These are phyloP conservation scores for Archaeoteleia sp. DNA, from an alignment of 2,888 invertebrate genomes.

Conservation along the genomic window DNA sequence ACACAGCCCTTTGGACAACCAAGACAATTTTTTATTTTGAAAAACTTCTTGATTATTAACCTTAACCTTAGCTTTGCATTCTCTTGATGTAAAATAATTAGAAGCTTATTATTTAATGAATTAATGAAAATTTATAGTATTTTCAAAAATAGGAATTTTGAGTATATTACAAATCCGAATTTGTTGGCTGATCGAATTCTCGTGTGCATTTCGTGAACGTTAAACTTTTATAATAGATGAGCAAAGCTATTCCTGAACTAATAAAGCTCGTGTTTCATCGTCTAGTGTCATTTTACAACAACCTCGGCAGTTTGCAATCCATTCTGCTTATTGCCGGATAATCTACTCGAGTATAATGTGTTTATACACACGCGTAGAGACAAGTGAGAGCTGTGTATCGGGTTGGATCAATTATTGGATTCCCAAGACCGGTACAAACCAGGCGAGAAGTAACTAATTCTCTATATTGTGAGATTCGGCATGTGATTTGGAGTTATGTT, in stretches of 20 bases:
- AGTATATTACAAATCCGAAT: no score
- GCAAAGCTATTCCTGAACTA: background rate
- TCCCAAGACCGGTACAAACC: constrained; percentile 9
- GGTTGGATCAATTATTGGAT: constrained; percentile 13
- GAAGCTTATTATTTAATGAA: no score
- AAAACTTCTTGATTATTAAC: no score
- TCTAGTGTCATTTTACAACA: constrained; percentile 8
- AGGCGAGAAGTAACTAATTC: constrained; percentile 6
- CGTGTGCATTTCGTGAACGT: no score
- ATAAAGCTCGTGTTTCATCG: constrained; percentile 14
- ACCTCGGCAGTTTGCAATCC: constrained; percentile 11
- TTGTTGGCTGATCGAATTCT: no score
- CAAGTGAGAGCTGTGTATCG: background rate
- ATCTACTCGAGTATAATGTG: constrained; percentile 7
- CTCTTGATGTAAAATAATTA: no score
- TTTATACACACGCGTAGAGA: constrained; percentile 1
- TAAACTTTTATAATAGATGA: constrained; percentile 5
- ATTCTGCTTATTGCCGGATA: constrained; percentile 22
- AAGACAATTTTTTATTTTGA: no score
- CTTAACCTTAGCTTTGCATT: no score
- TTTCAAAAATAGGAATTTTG: no score
- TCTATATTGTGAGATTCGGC: background rate
- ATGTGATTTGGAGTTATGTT: no score
- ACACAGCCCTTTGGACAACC: no score
- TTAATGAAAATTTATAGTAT: no score